Evolutionary conservation across 2,113 vertebrate species (phyloP).

Genomic region (Cololabis saira): DNA sequence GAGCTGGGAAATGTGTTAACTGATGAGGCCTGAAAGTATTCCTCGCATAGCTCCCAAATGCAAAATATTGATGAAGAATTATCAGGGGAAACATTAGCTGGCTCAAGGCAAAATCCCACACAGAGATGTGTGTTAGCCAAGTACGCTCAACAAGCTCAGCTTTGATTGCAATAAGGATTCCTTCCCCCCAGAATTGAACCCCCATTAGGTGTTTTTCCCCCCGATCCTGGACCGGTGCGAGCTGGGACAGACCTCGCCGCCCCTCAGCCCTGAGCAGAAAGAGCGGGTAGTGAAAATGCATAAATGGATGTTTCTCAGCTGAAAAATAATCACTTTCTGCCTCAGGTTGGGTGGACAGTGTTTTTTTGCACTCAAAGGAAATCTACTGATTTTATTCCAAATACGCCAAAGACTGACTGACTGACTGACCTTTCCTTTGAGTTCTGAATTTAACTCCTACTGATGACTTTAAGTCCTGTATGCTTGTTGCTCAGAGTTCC

Average conservation of each 20-base stretch:
- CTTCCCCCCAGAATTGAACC: background rate
- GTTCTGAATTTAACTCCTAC: conserved; percentile 70
- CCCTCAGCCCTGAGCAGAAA: background rate
- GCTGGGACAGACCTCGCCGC: conserved; percentile 30
- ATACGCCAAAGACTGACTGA: conserved; percentile 65
- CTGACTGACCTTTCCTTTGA: conserved; percentile 73
- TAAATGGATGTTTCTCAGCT: conserved; percentile 34
- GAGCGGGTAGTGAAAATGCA: conserved; percentile 24
- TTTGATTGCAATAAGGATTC: background rate
- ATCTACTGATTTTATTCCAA: conserved; percentile 77
- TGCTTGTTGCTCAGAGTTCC: conserved; percentile 45
- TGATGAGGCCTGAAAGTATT: conserved; percentile 35
- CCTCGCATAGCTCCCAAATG: conserved; percentile 12
- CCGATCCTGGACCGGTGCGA: conserved; percentile 21
- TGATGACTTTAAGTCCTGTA: conserved; percentile 65
- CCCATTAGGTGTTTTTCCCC: conserved; percentile 20
- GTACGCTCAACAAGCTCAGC: conserved; percentile 8
- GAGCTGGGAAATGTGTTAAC: conserved; percentile 36
- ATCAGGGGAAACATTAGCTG: conserved; percentile 3
- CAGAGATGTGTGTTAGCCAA: background rate
- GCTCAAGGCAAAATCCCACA: background rate
- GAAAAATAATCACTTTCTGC: conserved; percentile 52
- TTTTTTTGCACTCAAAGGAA: conserved; percentile 77
- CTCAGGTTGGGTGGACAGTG: conserved; percentile 70
- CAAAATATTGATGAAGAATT: conserved; percentile 1